Evolutionary conservation across 2,888 invertebrate species (phyloP), one percentile per base, ranked within the genome.

Genomic region (Drosophila infuscata): DNA sequence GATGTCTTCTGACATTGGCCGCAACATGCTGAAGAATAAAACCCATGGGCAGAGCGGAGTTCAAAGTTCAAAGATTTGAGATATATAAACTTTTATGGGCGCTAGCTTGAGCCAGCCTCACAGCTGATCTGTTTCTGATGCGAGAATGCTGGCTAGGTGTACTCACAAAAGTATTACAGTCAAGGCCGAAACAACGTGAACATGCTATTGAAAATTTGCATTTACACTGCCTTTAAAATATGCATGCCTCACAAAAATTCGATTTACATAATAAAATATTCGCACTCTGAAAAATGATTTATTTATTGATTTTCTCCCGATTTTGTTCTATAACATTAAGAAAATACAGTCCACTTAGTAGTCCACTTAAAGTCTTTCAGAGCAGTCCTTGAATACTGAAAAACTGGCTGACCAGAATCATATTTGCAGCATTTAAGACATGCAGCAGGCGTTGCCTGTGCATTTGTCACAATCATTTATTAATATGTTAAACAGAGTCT

Each of bases 391-490:
- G 49, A 66, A 70, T 60, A 58, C 56, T 57, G 59, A 29, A 56
- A 51, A 32, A 32, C 33, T 38, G 59, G 41, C 46, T 65, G 49
- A 29, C 60, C 60, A 52, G 64, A 67, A 64, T 74, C 72, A 71
- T 69, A 74, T 78, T 78, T 68, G 65, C 75, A 76, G 65, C 65
- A 70, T 64, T 63, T 66, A 35, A 62, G 70, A 52, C 62, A 71
- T 67, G 80, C 71, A 75, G 64, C 57, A 32, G 41, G 48, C 71
- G 64, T 54, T 67, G 72, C 59, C 59, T 67, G 74, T 85, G 77
- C 81, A 78, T 86, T 83, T 86, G 87, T 86, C 89, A 79, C 74
- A 83, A 83, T 89, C 83, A 88, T 88, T 89, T 90, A 89, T 88
- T 87, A 82, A 88, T 86, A 86, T 76, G 79, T 86, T 83, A 79